Evolutionary conservation across 35 echinoderm and acorn worm genomes (phyloP).

Genomic region (Anneissia japonica): DNA sequence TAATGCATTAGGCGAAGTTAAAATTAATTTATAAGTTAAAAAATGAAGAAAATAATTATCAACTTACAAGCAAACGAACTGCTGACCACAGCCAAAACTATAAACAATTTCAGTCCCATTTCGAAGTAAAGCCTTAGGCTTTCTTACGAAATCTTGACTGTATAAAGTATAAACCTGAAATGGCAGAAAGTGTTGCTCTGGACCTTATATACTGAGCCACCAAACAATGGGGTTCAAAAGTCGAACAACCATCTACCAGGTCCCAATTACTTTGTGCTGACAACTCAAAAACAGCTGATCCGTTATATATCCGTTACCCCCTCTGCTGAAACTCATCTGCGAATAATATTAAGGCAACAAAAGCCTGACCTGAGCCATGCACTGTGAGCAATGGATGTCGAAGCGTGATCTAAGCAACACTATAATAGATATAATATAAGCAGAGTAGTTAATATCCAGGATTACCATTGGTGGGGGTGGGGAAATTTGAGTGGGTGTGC

Average conservation of each 20-base stretch:
- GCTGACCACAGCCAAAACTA: neutral
- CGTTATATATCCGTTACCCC: neutral
- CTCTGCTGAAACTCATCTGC: neutral
- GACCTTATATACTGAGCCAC: neutral
- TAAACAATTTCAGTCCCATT: constrained; percentile 7
- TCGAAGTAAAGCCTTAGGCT: neutral
- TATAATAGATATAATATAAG: too few relatives aligned
- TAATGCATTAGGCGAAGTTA: too few relatives aligned
- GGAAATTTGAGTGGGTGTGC: too few relatives aligned
- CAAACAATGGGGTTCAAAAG: constrained; percentile 27
- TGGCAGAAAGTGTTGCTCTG: neutral
- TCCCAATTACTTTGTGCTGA: constrained; percentile 6
- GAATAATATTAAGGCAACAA: neutral
- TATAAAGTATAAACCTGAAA: neutral
- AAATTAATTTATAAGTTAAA: too few relatives aligned
- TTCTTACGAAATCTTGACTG: constrained; percentile 2
- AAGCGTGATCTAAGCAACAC: too few relatives aligned
- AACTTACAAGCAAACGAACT: neutral
- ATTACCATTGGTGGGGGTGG: too few relatives aligned
- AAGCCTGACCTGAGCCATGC: too few relatives aligned
- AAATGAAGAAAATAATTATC: neutral
- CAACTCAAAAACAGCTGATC: neutral
- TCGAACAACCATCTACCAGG: neutral
- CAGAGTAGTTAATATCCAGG: too few relatives aligned
- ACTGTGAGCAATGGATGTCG: too few relatives aligned